Conservation (phyloP, 30 jellyfish, hydroid and myxozoan genomes). For the Cassiopea andromeda region DNA sequence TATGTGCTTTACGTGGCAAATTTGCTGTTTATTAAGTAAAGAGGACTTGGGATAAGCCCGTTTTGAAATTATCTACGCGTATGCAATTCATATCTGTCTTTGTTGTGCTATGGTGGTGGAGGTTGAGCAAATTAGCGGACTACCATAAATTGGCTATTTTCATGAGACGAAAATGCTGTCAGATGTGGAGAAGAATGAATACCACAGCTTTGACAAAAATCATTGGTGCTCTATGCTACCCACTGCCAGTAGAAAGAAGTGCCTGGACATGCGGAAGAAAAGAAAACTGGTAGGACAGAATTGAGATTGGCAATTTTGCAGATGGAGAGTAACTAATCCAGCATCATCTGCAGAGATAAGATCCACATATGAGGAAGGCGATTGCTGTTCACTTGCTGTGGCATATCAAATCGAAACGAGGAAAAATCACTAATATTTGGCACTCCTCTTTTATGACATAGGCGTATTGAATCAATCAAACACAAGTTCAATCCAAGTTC, state of each 20-base stretch:
- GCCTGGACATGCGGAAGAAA: conserved; percentile 1
- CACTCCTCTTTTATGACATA: neutral
- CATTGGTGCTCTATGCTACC: conserved; percentile 9
- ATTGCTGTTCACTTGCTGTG: neutral
- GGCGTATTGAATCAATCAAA: neutral
- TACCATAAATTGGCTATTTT: neutral
- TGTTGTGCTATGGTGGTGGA: neutral
- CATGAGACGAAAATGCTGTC: neutral
- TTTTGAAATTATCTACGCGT: neutral
- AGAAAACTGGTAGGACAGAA: neutral
- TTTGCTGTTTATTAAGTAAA: neutral
- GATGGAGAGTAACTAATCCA: neutral
- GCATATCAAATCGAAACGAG: neutral
- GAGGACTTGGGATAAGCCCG: neutral
- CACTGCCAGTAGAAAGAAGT: neutral
- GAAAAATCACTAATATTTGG: neutral
- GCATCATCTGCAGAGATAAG: neutral
- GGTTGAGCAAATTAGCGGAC: neutral
- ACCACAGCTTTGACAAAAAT: neutral
- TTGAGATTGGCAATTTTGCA: neutral
- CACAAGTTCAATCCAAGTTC: neutral
- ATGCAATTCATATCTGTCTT: neutral
- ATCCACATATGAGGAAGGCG: neutral
- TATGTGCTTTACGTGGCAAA: neutral
- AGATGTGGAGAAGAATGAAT: conserved; percentile 7